These are phyloP conservation scores for Hippocampus kuda DNA, from an alignment of 2,797 vertebrate genomes.

Conservation along the genomic window DNA sequence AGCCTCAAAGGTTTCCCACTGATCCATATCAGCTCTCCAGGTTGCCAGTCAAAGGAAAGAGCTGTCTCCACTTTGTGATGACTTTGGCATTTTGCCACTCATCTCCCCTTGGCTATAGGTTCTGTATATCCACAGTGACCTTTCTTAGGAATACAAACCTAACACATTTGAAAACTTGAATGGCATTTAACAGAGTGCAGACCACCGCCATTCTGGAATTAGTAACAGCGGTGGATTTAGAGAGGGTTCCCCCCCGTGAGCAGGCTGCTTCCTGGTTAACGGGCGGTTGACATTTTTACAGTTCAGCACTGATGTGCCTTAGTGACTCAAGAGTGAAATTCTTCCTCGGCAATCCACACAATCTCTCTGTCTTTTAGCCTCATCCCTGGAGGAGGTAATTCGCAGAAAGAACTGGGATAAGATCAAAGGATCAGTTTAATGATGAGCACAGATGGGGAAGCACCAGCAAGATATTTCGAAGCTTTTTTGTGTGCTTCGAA, in stretches of 20 bases:
- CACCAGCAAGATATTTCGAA: too few relatives aligned
- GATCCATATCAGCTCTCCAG: conserved; percentile 12
- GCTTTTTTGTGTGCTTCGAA: too few relatives aligned
- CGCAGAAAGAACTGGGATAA: too few relatives aligned
- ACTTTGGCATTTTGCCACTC: conserved; percentile 9
- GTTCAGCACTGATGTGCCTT: too few relatives aligned
- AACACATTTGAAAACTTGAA: neutral
- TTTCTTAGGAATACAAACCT: neutral
- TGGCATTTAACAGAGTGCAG: neutral
- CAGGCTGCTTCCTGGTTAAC: neutral
- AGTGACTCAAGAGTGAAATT: too few relatives aligned
- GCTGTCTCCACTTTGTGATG: neutral
- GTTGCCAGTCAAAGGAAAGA: conserved; percentile 10
- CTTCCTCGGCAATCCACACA: too few relatives aligned
- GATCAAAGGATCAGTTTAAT: too few relatives aligned
- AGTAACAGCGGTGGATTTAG: neutral
- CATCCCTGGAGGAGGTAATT: too few relatives aligned
- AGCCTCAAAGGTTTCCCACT: neutral
- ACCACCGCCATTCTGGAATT: neutral
- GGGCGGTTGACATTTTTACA: too few relatives aligned
- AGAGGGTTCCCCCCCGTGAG: neutral
- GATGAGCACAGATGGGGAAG: too few relatives aligned
- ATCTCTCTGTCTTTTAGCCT: too few relatives aligned
- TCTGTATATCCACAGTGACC: neutral
- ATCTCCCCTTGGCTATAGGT: neutral